Conservation (phyloP, 2,888 invertebrate genomes). For the Endomychus coccineus region DNA sequence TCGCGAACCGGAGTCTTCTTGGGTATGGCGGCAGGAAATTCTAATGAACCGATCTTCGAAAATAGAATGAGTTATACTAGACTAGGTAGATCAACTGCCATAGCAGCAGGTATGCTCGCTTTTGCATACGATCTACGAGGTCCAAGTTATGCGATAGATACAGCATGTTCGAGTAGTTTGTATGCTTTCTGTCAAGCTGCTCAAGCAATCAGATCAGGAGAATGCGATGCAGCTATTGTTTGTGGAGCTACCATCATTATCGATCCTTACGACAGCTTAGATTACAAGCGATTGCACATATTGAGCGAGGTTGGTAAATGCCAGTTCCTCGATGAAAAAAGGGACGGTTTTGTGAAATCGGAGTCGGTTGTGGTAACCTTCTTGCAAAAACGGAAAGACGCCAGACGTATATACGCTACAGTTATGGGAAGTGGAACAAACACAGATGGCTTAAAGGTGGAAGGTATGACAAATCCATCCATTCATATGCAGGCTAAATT, state of each 20-base stretch:
- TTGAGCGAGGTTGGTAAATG: constrained; percentile 19
- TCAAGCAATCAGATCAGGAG: constrained; percentile 13
- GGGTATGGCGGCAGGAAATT: constrained; percentile 11
- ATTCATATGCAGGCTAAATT: constrained; percentile 30
- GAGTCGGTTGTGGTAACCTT: constrained; percentile 43
- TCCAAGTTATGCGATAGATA: constrained; percentile 27
- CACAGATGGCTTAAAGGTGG: constrained; percentile 47
- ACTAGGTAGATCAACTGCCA: constrained; percentile 16
- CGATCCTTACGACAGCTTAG: constrained; percentile 23
- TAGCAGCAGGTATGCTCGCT: constrained; percentile 26
- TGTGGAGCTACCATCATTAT: constrained; percentile 22
- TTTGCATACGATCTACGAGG: constrained; percentile 29
- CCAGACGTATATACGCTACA: constrained; percentile 45
- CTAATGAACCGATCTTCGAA: constrained; percentile 7
- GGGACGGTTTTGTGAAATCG: constrained; percentile 37
- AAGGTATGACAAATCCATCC: constrained; percentile 32
- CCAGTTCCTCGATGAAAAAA: constrained; percentile 21
- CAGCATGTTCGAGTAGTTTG: constrained; percentile 28
- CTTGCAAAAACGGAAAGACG: constrained; percentile 41
- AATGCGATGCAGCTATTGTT: constrained; percentile 19
- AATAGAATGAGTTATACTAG: constrained; percentile 8
- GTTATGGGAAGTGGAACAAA: constrained; percentile 49
- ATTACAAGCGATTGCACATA: constrained; percentile 10
- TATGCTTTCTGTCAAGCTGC: constrained; percentile 24
- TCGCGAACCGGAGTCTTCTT: constrained; percentile 25